Evolutionary conservation across 1,140 invertebrate species (phyloP), one percentile per base, ranked within the genome.

Genomic region (Saccostrea glomerata): DNA sequence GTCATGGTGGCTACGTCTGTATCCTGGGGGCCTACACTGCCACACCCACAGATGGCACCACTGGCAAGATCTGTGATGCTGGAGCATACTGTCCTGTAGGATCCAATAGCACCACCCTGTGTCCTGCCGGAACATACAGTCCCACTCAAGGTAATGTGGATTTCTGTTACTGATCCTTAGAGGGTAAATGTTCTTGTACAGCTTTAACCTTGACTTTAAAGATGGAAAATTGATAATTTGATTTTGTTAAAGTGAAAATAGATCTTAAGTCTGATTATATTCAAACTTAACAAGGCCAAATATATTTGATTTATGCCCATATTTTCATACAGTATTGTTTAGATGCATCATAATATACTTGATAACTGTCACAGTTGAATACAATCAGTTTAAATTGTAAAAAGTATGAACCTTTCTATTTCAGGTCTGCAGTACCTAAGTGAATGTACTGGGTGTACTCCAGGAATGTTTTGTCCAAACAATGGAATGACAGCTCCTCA

Each of bases 1-100:
- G 94, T 88, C 90, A 91, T 36, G 91, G 90, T 36, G 89, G 94
- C 2, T 94, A 93, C 84, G 94, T 92, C 90, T 94, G 94, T 85
- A 88, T 86, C 20, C 85, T 83, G 77, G 92, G 91, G 30, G 93
- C 94, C 66, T 88, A 90, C 1, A 90, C 89, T 23, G 83, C 89
- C n/a, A 86, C 91, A 20, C 94, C 94, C 5, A 91, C 90, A 15
- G 93, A 93, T 91, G 91, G 91, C 40, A 84, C 56, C 0, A 94
- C 92, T 30, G 93, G 93, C 54, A 88, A 92, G 73, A 83, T 92
- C 11, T 94, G 94, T 88, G 91, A 91, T 4, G 56, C 82, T 47
- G 93, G 94, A 12, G 86, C 58, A 7, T 94, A 92, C 88, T 94
- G 94, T 88, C 93, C 92, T 20, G 82, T 84, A 4, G 94, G 94